Evolutionary conservation across 2,888 invertebrate species (phyloP).

Genomic region (Heliothis peltigera): DNA sequence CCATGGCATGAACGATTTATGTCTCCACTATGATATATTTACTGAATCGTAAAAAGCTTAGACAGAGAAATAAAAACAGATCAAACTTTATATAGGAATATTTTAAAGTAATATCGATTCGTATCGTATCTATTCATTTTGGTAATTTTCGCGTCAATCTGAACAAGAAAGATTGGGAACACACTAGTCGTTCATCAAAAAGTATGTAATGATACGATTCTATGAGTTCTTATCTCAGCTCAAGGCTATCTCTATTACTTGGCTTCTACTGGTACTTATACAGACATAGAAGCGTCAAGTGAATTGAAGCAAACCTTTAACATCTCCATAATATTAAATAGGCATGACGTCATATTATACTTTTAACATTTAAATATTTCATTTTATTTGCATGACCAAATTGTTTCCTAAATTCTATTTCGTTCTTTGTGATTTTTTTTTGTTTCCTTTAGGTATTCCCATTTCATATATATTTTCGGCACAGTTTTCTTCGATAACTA

Average conservation of each 20-base stretch:
- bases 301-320: no score
- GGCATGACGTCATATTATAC: background rate
- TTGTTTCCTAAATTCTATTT: no score
- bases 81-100: constrained; percentile 43
- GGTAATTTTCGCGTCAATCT: constrained; percentile 26
- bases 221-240: constrained; percentile 36
- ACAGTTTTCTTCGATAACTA: no score
- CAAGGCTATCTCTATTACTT: constrained; percentile 43
- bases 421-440: no score
- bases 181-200: constrained; percentile 6
- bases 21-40: constrained; percentile 43
- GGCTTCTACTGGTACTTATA: constrained; percentile 21
- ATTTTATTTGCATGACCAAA: background rate
- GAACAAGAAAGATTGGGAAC: constrained; percentile 21
- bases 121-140: constrained; percentile 48
- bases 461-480: no score
- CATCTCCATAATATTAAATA: no score
- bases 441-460: no score
- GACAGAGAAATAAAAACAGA: constrained; percentile 28
- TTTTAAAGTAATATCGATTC: constrained; percentile 36
- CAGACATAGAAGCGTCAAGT: constrained; percentile 18
- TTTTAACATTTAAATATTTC: background rate
- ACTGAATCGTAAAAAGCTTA: constrained; percentile 29
- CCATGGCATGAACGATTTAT: constrained; percentile 44
- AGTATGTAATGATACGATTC: constrained; percentile 37